Conservation (phyloP, 2,888 invertebrate species). For the Rhogogaster chlorosoma region DNA sequence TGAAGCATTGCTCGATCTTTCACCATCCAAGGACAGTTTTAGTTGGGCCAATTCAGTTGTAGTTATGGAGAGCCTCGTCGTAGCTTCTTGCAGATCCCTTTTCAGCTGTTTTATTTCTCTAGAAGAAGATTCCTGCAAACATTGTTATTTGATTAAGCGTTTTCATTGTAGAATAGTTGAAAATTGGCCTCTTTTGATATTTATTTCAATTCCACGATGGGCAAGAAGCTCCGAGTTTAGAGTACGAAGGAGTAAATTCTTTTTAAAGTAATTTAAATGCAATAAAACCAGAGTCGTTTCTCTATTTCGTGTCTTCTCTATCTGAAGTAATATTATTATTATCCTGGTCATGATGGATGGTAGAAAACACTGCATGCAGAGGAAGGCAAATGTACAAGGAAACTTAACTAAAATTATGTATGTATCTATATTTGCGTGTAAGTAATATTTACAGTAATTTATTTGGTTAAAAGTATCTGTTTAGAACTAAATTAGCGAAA, state of each 20-base stretch:
- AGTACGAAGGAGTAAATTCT: not conserved
- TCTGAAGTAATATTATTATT: not conserved
- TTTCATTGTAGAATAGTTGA: not conserved
- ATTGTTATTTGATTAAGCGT: not conserved
- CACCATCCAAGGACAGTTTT: slow-evolving; percentile 66
- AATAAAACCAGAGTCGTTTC: not conserved
- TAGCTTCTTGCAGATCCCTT: slow-evolving; percentile 66
- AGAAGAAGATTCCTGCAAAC: slow-evolving; percentile 68
- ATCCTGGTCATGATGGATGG: not conserved
- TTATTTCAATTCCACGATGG: not conserved
- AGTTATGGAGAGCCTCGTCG: slow-evolving; percentile 61
- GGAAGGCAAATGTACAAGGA: not conserved
- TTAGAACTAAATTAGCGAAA: not conserved
- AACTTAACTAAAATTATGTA: not conserved
- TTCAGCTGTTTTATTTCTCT: slow-evolving; percentile 68
- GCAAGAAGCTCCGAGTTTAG: not conserved
- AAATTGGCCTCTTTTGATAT: not conserved
- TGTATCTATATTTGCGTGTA: not conserved
- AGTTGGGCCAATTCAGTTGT: slow-evolving; percentile 67
- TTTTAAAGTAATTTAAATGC: not conserved
- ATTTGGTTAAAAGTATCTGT: not conserved
- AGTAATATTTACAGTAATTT: slow-evolving; percentile 3
- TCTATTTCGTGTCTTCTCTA: not conserved
- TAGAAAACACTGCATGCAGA: slow-evolving; percentile 3
- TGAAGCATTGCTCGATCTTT: slow-evolving; percentile 69